Percentiles rank a stretch among this genome's conserved stretches.
Conservation (phyloP, 2,113 vertebrate genomes). For the Siniperca knerii region DNA sequence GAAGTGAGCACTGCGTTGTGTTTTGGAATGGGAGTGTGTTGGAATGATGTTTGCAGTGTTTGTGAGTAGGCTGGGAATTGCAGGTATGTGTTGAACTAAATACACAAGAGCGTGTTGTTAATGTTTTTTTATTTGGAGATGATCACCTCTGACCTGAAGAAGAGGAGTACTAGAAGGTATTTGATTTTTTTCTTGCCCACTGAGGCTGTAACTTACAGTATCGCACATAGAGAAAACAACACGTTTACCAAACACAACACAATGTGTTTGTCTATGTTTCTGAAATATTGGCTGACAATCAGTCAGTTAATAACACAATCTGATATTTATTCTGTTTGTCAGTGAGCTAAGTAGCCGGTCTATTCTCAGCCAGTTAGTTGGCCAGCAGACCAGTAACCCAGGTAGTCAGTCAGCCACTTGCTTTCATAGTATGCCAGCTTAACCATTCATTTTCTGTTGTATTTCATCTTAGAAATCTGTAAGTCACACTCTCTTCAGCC, state of each 20-base stretch:
- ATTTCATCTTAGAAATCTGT: slow-evolving; percentile 7
- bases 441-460: not conserved
- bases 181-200: not conserved
- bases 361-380: not conserved
- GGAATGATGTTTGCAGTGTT: slow-evolving; percentile 52
- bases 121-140: slow-evolving; percentile 14
- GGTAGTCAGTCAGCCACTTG: not conserved
- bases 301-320: not conserved
- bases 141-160: slow-evolving; percentile 1
- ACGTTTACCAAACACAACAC: not conserved
- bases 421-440: not conserved
- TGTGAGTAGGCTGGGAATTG: not conserved
- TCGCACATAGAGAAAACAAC: not conserved
- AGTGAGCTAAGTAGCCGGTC: not conserved
- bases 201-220: not conserved
- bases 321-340: slow-evolving; percentile 6
- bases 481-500: slow-evolving; percentile 15
- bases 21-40: slow-evolving; percentile 40
- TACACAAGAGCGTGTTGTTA: not conserved
- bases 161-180: slow-evolving; percentile 16
- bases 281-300: not conserved
- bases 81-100: slow-evolving; percentile 1
- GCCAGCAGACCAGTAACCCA: not conserved
- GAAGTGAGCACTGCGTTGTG: slow-evolving; percentile 34
- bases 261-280: not conserved